phyloP scores from a whole-genome alignment of 2,888 invertebrate species.

The Drosophila melanosoma region DNA sequence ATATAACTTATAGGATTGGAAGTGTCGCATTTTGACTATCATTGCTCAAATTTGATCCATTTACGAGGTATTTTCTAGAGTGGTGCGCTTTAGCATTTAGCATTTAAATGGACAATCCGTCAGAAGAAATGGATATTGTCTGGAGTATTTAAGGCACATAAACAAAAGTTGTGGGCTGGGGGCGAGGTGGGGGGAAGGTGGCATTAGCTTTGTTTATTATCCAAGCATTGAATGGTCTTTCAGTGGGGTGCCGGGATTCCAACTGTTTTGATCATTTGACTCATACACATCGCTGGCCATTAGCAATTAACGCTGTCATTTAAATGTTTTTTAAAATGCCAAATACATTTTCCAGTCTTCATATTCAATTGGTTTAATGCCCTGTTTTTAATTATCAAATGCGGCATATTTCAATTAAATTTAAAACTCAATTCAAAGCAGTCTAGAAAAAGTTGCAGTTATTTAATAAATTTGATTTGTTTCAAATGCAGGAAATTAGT shows the following conservation, averaged over 20 bases:
- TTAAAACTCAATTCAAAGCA: not conserved
- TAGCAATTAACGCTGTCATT: conserved; percentile 68
- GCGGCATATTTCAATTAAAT: not conserved
- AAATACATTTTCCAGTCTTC: conserved; percentile 16
- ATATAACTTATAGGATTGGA: not conserved
- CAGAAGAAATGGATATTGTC: conserved; percentile 26
- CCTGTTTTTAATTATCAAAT: not conserved
- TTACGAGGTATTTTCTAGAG: not conserved
- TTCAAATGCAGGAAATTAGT: not conserved
- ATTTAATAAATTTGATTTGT: not conserved
- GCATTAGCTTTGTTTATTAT: conserved; percentile 47
- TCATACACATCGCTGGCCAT: conserved; percentile 39
- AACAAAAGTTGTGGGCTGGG: conserved; percentile 10
- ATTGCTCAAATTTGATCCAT: not conserved
- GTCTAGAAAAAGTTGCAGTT: not conserved
- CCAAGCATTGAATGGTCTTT: conserved; percentile 36
- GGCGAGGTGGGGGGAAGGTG: not conserved
- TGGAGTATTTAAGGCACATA: conserved; percentile 7
- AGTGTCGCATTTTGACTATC: not conserved
- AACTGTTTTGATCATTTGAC: conserved; percentile 43
- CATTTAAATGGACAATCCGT: conserved; percentile 11
- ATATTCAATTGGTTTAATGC: conserved; percentile 12
- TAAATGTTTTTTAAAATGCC: conserved; percentile 52
- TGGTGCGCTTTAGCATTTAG: not conserved
- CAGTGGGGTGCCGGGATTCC: conserved; percentile 9